A percentile compares a stretch with the other conserved stretches of the same genome.
phyloP scores from a whole-genome alignment of 2,797 vertebrate genomes.

The Pyrocephalus nanus region DNA sequence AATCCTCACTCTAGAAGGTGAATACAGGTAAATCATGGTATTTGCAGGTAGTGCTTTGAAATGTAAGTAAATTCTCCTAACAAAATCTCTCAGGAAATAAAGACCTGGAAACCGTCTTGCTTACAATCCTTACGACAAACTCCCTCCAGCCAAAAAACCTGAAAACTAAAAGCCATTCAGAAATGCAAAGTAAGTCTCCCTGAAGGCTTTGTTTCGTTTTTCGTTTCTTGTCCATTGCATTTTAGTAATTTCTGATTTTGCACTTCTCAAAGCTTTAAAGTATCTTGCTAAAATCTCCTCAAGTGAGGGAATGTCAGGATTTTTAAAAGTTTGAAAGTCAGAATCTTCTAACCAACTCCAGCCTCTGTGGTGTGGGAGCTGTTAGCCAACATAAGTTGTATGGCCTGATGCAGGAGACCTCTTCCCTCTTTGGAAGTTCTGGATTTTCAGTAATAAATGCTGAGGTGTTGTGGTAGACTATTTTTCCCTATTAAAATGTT shows the following conservation, averaged over 20 bases:
- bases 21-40: neutral
- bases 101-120: neutral
- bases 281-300: neutral
- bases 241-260: neutral
- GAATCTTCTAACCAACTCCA: neutral
- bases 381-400: rapidly evolving
- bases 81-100: neutral
- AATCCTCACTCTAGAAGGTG: neutral
- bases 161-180: neutral
- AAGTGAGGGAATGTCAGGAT: neutral
- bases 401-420: neutral
- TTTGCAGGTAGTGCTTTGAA: neutral
- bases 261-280: neutral
- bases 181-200: neutral
- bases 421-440: neutral
- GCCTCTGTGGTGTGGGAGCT: neutral
- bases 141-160: neutral
- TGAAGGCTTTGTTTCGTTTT: neutral
- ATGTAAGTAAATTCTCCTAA: neutral
- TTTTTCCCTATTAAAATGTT: neutral
- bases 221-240: neutral
- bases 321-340: neutral
- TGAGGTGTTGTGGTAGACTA: neutral
- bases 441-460: neutral
- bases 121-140: neutral